Evolutionary conservation across 2,113 vertebrate species (phyloP).

Genomic region (Isichthys henryi): DNA sequence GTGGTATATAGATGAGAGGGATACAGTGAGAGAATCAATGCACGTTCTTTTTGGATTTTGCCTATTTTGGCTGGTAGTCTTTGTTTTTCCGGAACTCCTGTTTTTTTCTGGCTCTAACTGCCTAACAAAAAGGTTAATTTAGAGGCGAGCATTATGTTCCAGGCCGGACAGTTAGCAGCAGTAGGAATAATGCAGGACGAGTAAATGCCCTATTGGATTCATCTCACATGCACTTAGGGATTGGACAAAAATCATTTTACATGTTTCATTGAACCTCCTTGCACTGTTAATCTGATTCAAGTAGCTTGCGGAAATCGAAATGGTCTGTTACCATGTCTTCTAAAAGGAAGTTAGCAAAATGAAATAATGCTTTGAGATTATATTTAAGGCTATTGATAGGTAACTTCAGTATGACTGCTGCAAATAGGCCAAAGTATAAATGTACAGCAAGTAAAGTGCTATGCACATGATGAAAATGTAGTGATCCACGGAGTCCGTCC

Average conservation of each 20-base stretch:
- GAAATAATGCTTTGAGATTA: not conserved
- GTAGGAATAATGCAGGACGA: not conserved
- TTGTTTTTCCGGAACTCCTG: not conserved
- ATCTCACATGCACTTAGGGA: not conserved
- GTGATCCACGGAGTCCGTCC: not conserved
- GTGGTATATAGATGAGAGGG: not conserved
- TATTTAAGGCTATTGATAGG: not conserved
- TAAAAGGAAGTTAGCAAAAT: not conserved
- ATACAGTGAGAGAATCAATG: not conserved
- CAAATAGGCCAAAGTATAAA: not conserved
- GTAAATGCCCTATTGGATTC: conserved; percentile 15
- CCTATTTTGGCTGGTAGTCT: not conserved
- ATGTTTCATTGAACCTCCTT: not conserved
- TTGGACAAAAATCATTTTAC: conserved; percentile 10
- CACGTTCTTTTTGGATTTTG: not conserved
- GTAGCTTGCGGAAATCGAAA: conserved; percentile 43
- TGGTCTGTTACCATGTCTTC: conserved; percentile 14
- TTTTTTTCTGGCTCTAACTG: not conserved
- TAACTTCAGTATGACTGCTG: not conserved
- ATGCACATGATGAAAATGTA: not conserved
- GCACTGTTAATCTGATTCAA: conserved; percentile 12
- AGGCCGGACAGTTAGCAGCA: not conserved
- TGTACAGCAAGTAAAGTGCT: not conserved
- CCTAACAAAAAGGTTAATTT: not conserved
- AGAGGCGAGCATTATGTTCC: not conserved